Percentiles rank a stretch among this genome's conserved stretches.
Evolutionary conservation across 2,888 invertebrate genomes (phyloP).

Genomic region (Amphimallon solstitiale): DNA sequence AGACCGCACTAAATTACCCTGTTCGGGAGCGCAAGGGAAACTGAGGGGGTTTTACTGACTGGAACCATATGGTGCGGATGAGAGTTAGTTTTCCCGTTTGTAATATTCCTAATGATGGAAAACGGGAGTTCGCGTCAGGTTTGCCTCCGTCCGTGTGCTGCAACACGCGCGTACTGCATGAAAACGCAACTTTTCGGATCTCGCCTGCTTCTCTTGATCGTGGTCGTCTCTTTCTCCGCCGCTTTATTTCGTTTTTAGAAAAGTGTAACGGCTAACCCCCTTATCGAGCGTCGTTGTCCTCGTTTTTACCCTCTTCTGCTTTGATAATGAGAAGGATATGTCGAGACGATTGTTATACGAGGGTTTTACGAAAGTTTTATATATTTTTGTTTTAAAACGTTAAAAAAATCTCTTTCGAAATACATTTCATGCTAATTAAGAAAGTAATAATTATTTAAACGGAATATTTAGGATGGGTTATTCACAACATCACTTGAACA

Average conservation of each 20-base stretch:
- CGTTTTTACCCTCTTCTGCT: conserved; percentile 34
- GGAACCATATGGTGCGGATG: conserved; percentile 63
- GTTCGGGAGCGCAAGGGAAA: conserved; percentile 43
- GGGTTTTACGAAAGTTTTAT: too few species aligned
- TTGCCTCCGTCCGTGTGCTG: conserved; percentile 44
- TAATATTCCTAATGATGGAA: conserved; percentile 66
- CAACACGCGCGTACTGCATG: conserved; percentile 58
- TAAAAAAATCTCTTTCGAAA: too few species aligned
- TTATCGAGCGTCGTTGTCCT: conserved; percentile 10
- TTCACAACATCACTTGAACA: too few species aligned
- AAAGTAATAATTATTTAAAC: too few species aligned
- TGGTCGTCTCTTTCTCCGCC: conserved; percentile 2
- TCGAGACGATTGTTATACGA: neutral
- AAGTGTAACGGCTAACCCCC: conserved; percentile 5
- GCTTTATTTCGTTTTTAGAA: conserved; percentile 1
- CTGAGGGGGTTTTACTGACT: conserved; percentile 54
- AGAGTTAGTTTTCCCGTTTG: conserved; percentile 65
- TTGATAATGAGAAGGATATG: conserved; percentile 44
- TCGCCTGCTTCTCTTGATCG: too few species aligned
- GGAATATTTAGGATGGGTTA: too few species aligned
- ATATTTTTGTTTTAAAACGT: too few species aligned
- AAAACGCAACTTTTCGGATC: conserved; percentile 60
- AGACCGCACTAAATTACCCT: conserved; percentile 64
- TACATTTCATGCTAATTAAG: too few species aligned
- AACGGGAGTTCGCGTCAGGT: conserved; percentile 56